A percentile compares a stretch with the other conserved stretches of the same genome.
Conservation (phyloP, 2,888 invertebrate species). For the Frankliniella fusca region DNA sequence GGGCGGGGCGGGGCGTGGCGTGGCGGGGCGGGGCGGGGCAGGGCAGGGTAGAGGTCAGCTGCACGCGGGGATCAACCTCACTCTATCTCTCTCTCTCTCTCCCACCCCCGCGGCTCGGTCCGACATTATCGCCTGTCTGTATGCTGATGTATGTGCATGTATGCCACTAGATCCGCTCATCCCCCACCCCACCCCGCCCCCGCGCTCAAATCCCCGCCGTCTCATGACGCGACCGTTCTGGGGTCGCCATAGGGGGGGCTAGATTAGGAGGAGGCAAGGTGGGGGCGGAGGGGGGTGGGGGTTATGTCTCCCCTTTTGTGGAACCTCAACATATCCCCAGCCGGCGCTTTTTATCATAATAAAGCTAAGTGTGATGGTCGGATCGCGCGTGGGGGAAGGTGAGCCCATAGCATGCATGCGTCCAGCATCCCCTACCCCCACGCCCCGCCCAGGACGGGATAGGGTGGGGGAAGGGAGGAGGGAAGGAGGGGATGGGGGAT, state of each 20-base stretch:
- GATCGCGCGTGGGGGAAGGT: too few species aligned
- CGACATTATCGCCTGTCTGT: slow-evolving; percentile 19
- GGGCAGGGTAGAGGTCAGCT: not conserved
- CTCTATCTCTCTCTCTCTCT: not conserved
- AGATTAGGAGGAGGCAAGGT: too few species aligned
- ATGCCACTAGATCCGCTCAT: slow-evolving; percentile 6
- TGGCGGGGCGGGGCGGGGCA: not conserved
- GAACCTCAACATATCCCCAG: not conserved
- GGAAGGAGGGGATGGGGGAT: too few species aligned
- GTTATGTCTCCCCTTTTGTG: not conserved
- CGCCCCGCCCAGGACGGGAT: too few species aligned
- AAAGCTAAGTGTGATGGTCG: too few species aligned
- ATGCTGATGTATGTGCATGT: slow-evolving; percentile 24
- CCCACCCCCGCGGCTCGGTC: not conserved
- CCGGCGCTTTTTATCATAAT: not conserved
- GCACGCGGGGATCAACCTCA: too few species aligned
- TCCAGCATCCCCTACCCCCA: too few species aligned
- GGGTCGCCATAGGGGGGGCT: too few species aligned
- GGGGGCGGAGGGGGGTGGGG: not conserved
- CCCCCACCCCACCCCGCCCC: not conserved
- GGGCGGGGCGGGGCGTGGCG: too few species aligned
- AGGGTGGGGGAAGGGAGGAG: too few species aligned
- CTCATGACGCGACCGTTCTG: not conserved
- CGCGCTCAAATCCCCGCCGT: not conserved
- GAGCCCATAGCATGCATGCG: too few species aligned